Percentiles rank a stretch among this genome's conserved stretches.
Evolutionary conservation across 2,797 vertebrate genomes (phyloP).

Genomic region (Salarias fasciatus): DNA sequence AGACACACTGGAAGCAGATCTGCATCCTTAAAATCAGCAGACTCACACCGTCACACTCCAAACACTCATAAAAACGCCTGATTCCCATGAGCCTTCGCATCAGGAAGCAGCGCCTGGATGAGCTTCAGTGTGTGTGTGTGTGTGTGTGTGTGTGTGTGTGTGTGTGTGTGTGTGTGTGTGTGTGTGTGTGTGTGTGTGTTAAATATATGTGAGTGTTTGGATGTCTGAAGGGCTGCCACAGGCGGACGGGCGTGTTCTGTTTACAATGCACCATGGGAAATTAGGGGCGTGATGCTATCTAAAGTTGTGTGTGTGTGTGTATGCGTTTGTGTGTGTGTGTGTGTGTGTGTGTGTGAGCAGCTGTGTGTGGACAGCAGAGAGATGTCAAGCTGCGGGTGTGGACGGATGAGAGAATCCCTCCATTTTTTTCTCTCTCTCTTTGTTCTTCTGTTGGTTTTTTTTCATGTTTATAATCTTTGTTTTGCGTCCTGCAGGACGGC

Average conservation of each 20-base stretch:
- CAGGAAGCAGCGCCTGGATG: slow-evolving; percentile 52
- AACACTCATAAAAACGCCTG: slow-evolving; percentile 36
- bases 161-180: slow-evolving; percentile 13
- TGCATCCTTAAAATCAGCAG: too few relatives aligned
- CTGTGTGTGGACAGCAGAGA: slow-evolving; percentile 45
- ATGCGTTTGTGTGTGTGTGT: slow-evolving; percentile 32
- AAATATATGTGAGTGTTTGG: too few relatives aligned
- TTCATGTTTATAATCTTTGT: too few relatives aligned
- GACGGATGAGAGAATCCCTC: slow-evolving; percentile 52
- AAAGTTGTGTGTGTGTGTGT: slow-evolving; percentile 22
- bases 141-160: slow-evolving; percentile 26
- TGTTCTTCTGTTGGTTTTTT: slow-evolving; percentile 30
- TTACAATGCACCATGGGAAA: slow-evolving; percentile 72
- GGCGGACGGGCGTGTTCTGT: slow-evolving; percentile 72
- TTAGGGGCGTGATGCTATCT: slow-evolving; percentile 60
- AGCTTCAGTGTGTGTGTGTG: slow-evolving; percentile 40
- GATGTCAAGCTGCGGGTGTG: slow-evolving; percentile 53
- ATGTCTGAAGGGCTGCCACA: slow-evolving; percentile 63
- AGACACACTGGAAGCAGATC: too few relatives aligned
- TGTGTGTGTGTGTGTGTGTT: slow-evolving; percentile 3
- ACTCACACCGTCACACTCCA: background rate
- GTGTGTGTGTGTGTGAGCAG: slow-evolving; percentile 39
- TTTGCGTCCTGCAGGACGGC: background rate
- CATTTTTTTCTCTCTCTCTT: slow-evolving; percentile 36
- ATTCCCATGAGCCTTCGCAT: slow-evolving; percentile 49